Conservation (phyloP, 1,140 invertebrate genomes). For the Palaemon carinicauda region DNA sequence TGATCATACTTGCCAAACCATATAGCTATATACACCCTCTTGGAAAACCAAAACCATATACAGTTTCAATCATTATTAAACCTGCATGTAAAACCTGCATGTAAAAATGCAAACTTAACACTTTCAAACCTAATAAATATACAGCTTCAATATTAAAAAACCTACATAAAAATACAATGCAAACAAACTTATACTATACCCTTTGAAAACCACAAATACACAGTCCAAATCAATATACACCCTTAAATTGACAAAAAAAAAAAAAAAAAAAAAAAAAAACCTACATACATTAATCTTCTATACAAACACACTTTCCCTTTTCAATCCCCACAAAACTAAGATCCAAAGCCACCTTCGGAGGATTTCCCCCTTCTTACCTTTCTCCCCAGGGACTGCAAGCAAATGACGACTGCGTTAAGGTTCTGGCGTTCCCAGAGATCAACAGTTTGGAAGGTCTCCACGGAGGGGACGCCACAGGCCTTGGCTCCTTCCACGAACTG, state of each 20-base stretch:
- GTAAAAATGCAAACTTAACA: too few species aligned
- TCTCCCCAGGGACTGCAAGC: slow-evolving; percentile 90
- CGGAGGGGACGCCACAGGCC: slow-evolving; percentile 88
- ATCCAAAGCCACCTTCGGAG: neutral
- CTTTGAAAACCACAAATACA: neutral
- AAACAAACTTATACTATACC: too few species aligned
- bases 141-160: too few species aligned
- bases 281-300: neutral
- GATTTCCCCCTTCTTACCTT: slow-evolving; percentile 74
- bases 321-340: neutral
- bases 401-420: slow-evolving; percentile 93
- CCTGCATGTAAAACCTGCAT: too few species aligned
- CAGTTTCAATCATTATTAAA: too few species aligned
- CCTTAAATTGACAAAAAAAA: too few species aligned
- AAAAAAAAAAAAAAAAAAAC: too few species aligned
- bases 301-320: neutral
- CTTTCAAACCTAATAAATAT: neutral
- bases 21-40: too few species aligned
- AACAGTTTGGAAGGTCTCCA: slow-evolving; percentile 97
- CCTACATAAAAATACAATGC: too few species aligned
- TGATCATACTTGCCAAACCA: too few species aligned
- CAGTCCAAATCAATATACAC: too few species aligned
- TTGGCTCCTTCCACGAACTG: slow-evolving; percentile 87
- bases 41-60: too few species aligned
- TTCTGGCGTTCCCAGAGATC: slow-evolving; percentile 97